Base-by-base conservation (phyloP, 2,888 invertebrate species). In the Phyto melanocephala region DNA sequence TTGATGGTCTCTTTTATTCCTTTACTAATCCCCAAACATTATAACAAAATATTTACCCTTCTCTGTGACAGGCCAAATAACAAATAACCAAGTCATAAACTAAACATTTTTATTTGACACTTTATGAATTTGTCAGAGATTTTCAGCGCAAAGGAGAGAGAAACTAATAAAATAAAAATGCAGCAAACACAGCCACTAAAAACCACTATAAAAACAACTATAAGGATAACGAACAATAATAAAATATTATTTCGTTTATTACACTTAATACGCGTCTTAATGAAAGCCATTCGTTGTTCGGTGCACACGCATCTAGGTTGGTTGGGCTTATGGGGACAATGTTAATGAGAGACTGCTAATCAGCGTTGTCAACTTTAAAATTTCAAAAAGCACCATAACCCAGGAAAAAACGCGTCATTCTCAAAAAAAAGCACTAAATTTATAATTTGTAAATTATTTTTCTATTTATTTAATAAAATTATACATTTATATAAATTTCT, bases 61-160 rank as follows among this genome's bases (percentile, higher is more conserved):
- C 65, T 68, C 20, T 5, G 24, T 67, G 47, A 62, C 45, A 28
- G 33, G 17, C 11, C 11, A 42, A 17, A 7, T n/a, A 45, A 8
- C 40, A 7, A 22, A 17, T 6, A 28, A 8, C 7, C 11, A 33
- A 68, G 62, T 78, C 81, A 68, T 76, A 81, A 76, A 80, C 72
- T 56, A 28, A 37, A 80, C 86, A 86, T 85, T 84, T 88, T 88
- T 88, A 88, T 88, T 88, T 87, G 88, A 88, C 87, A 87, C 86
- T 86, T 47, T 86, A 85, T 82, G 85, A 86, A 87, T 86, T 86
- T 87, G 85, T 82, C 80, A 82, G 65, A 82, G 65, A 56, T 58
- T 35, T 68, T 37, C 54, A 45, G 28, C 15, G 56, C 42, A 54
- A 63, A 40, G 67, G 17, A 45, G 58, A 4, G 7, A 37, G 22